Evolutionary conservation across 2,888 invertebrate genomes (phyloP).

Genomic region (Melitaea athalia): DNA sequence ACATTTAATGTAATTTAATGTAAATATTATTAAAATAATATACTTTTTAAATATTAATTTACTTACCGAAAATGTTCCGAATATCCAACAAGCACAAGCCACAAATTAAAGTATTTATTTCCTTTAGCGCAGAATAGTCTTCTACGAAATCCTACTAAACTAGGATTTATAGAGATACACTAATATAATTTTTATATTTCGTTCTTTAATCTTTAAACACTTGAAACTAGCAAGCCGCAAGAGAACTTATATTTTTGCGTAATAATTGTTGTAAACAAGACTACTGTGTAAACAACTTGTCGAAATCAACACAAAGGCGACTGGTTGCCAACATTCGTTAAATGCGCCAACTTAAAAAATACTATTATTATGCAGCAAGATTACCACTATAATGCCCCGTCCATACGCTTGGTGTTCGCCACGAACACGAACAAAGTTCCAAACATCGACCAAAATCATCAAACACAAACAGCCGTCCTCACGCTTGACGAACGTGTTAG

Average conservation of each 20-base stretch:
- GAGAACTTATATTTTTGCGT: slow-evolving; percentile 5
- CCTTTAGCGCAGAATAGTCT: slow-evolving; percentile 19
- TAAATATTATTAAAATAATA: neutral
- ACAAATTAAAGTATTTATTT: slow-evolving; percentile 8
- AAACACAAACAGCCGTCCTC: no score
- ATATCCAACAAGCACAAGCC: slow-evolving; percentile 11
- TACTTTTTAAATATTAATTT: neutral
- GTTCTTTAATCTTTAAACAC: slow-evolving; percentile 1
- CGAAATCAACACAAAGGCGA: slow-evolving; percentile 30
- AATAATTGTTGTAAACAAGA: slow-evolving; percentile 9
- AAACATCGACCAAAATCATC: no score
- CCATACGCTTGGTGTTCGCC: no score
- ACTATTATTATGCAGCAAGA: neutral
- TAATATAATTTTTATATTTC: slow-evolving; percentile 3
- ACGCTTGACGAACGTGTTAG: no score
- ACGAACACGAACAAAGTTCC: no score
- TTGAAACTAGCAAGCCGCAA: neutral
- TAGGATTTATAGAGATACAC: slow-evolving; percentile 30
- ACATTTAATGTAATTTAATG: neutral
- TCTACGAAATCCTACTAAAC: slow-evolving; percentile 16
- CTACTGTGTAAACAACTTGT: slow-evolving; percentile 16
- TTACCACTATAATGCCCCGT: slow-evolving; percentile 2
- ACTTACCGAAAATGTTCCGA: slow-evolving; percentile 14
- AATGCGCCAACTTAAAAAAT: slow-evolving; percentile 8
- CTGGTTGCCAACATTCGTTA: slow-evolving; percentile 17